phyloP scores from a whole-genome alignment of 2,797 vertebrate genomes.

The Aratinga solstitialis region DNA sequence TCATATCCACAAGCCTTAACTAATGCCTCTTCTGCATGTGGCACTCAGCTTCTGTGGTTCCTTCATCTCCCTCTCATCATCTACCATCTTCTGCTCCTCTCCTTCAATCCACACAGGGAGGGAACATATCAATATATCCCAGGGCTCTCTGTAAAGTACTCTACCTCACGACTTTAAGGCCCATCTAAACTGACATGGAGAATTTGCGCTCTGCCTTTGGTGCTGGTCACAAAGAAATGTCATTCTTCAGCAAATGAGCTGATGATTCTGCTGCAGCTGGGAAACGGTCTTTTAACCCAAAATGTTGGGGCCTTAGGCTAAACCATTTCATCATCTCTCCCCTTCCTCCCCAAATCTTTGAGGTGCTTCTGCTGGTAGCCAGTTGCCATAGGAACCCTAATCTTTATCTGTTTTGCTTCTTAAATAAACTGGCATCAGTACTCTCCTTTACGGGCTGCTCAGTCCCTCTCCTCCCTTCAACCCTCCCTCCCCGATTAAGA shows the following conservation, averaged over 20 bases:
- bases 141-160: not conserved
- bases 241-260: not conserved
- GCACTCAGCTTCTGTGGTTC: not conserved
- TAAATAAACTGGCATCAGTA: conserved; percentile 57
- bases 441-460: not conserved
- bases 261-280: not conserved
- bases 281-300: conserved; percentile 35
- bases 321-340: conserved; percentile 7
- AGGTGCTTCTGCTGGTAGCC: conserved; percentile 43
- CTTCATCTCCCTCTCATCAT: not conserved
- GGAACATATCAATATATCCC: not conserved
- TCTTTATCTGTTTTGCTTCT: conserved; percentile 71
- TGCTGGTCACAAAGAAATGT: not conserved
- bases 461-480: not conserved
- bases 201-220: not conserved
- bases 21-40: not conserved
- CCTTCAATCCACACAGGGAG: not conserved
- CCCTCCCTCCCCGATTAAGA: not conserved
- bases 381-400: conserved; percentile 78
- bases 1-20: not conserved
- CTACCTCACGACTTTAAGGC: not conserved
- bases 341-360: conserved; percentile 42
- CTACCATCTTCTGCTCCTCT: not conserved
- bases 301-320: conserved; percentile 23
- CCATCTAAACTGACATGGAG: not conserved